Base-by-base conservation (phyloP, 1,140 invertebrate genomes). In the Drosophila santomea region DNA sequence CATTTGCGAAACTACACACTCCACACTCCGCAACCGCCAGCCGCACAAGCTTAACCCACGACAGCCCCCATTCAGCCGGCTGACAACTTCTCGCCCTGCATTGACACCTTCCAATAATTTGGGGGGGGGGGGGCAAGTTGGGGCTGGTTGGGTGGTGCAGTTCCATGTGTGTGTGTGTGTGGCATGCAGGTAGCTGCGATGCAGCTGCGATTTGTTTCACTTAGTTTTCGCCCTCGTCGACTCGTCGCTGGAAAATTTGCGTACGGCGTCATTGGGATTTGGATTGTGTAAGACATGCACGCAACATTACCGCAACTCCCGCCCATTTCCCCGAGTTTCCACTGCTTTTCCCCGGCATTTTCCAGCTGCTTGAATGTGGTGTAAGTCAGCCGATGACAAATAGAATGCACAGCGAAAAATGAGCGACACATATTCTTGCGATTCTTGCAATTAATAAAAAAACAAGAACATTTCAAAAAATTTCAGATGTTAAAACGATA, bases 261-360 rank as follows among this genome's bases (percentile, higher is more conserved):
- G 80, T 80, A 76, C 55, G 64, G 56, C 61, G 32, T 69, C 64
- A 45, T 41, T 75, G 82, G 83, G 78, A 86, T 82, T 86, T 89
- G 84, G 78, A 89, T 80, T 89, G 79, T 80, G 80, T 84, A 74
- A 71, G 84, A 89, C 84, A 88, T 84, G 83, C 84, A 88, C 84
- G 83, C 83, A 88, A 88, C 83, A 88, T 88, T 83, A 74, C 83
- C 83, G 36, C 83, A 54, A 25, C 35, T 63, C 10, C 44, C 52
- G 32, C 32, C 43, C 35, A 25, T 25, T 25, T n/a, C 20, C 20
- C 41, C 43, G 43, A 45, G 10, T 45, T 20, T 11, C 41, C 41
- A 8, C 41, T 43, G 15, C n/a, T 43, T 43, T 43, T 43, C 15
- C 41, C 41, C 15, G 43, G 15, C 47, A 32, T 58, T 68, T 73